phyloP scores from a whole-genome alignment of 2,797 vertebrate species.

The Simalia tracyae region DNA sequence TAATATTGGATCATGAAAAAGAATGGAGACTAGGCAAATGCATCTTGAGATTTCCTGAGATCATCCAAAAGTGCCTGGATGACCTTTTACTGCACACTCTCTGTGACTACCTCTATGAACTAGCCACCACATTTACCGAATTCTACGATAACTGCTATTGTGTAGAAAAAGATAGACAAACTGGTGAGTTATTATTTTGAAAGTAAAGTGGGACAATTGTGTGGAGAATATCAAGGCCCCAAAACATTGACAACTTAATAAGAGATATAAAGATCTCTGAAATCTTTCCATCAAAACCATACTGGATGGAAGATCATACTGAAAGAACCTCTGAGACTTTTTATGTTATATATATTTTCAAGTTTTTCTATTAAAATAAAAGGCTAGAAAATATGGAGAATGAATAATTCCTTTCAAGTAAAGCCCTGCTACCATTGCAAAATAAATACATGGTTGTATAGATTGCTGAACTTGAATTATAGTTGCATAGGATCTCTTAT shows the following conservation, averaged over 20 bases:
- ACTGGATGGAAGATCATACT: background rate
- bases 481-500: background rate
- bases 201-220: background rate
- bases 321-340: background rate
- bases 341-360: background rate
- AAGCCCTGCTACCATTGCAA: background rate
- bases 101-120: conserved; percentile 95
- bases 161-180: conserved; percentile 94
- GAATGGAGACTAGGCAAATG: conserved; percentile 96
- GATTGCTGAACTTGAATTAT: background rate
- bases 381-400: background rate
- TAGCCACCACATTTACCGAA: conserved; percentile 97
- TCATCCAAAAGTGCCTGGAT: conserved; percentile 92
- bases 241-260: background rate
- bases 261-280: background rate
- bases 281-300: background rate
- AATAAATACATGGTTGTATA: background rate
- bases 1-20: conserved; percentile 90
- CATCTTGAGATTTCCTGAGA: conserved; percentile 92
- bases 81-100: conserved; percentile 91
- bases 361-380: background rate
- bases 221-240: background rate
- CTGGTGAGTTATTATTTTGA: conserved; percentile 74
- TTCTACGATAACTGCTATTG: conserved; percentile 99
- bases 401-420: background rate